Evolutionary conservation across 2,888 invertebrate species (phyloP).

Genomic region (Syrista parreyssii): DNA sequence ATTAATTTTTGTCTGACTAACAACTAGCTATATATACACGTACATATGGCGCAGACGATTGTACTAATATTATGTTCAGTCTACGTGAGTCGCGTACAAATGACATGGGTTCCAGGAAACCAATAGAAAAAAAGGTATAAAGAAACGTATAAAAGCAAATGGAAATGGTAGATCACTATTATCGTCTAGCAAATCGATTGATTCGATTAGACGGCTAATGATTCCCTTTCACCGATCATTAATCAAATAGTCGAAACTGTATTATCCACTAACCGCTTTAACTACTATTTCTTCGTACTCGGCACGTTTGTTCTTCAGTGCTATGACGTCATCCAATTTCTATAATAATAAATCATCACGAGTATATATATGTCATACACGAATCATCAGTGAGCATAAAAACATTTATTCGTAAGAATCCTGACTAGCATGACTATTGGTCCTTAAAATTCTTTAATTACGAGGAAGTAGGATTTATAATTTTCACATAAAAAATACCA

Average conservation of each 20-base stretch:
- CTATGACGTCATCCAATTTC: constrained; percentile 51
- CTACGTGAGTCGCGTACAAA: neutral
- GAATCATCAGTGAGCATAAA: neutral
- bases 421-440: neutral
- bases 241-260: neutral
- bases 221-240: neutral
- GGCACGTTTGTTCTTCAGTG: constrained; percentile 50
- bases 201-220: neutral
- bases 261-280: constrained; percentile 49
- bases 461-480: neutral
- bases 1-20: neutral
- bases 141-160: neutral
- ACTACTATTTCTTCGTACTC: constrained; percentile 57
- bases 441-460: neutral
- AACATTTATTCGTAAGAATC: neutral
- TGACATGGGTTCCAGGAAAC: neutral
- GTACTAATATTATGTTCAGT: neutral
- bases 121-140: neutral
- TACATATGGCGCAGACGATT: neutral
- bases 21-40: neutral
- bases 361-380: neutral
- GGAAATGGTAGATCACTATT: neutral
- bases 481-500: neutral
- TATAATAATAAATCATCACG: constrained; percentile 21
- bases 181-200: neutral